phyloP scores from a whole-genome alignment of 1,140 invertebrate species.

The Formica exsecta region DNA sequence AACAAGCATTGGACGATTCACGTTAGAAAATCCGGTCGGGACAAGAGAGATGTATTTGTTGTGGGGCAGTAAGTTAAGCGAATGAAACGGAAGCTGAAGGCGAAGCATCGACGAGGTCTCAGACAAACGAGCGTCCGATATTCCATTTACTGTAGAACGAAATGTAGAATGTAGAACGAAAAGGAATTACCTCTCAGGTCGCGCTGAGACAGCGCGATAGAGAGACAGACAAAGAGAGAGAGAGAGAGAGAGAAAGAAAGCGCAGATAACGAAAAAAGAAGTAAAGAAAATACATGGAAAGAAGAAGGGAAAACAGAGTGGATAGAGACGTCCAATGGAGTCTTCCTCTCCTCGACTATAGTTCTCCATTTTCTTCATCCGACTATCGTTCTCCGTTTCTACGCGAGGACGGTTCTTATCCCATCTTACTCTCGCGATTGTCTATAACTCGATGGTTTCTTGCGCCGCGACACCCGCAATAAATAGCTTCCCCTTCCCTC shows the following conservation, averaged over 20 bases:
- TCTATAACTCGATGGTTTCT: slow-evolving; percentile 70
- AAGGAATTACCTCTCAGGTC: slow-evolving; percentile 39
- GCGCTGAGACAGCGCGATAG: slow-evolving; percentile 19
- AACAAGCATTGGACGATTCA: not conserved
- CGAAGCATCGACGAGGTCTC: not conserved
- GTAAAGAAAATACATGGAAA: slow-evolving; percentile 33
- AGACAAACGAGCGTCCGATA: slow-evolving; percentile 24
- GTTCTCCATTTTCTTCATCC: slow-evolving; percentile 41
- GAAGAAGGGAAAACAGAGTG: slow-evolving; percentile 39
- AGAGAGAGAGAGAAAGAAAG: no score
- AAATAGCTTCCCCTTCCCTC: slow-evolving; percentile 62
- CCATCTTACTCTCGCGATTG: slow-evolving; percentile 43
- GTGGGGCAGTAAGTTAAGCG: not conserved
- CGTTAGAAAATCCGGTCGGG: not conserved
- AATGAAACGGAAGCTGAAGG: slow-evolving; percentile 19
- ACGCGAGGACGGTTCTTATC: slow-evolving; percentile 51
- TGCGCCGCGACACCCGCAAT: slow-evolving; percentile 62
- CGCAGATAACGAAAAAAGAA: slow-evolving; percentile 49
- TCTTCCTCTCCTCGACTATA: slow-evolving; percentile 12
- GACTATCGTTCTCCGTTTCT: slow-evolving; percentile 38
- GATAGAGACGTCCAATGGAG: slow-evolving; percentile 18
- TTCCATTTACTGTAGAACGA: slow-evolving; percentile 46
- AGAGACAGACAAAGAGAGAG: not conserved
- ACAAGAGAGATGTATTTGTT: not conserved
- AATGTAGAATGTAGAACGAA: slow-evolving; percentile 32